Base-by-base conservation (phyloP, 2,113 vertebrate species). In the Mus pahari region DNA sequence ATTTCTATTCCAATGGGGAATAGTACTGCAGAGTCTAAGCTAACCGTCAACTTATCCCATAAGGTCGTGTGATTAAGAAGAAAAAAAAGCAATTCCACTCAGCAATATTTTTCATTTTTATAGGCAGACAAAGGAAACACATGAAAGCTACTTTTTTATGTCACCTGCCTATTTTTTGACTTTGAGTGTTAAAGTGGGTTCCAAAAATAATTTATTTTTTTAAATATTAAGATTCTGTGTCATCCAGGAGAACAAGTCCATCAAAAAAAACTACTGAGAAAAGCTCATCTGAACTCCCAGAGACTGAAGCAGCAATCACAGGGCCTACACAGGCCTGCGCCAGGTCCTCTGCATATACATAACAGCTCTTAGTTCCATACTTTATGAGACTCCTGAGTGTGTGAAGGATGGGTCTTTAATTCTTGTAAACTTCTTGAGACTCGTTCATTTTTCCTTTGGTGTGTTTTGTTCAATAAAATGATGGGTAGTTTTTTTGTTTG, bases 1-100 rank as follows among this genome's bases (percentile, higher is more conserved):
- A 64, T 89, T 91, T 86, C 55, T 89, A n/a, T 62, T 48, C 86
- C 39, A 78, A 83, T 22, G 33, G n/a, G 39, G 95, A 95, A 39
- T 3, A 79, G 36, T 53, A 13, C 53, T 86, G 48, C 48, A 45
- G 42, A 14, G 5, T 82, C 22, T 78, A 86, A 83, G 26, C 48
- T 39, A 1, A 64, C 64, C 79, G 86, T 58, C 14, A n/a, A 92
- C 82, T 91, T 92, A 71, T 74, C 62, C 60, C 66, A 31, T 62
- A 91, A 91, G 5, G 9, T 94, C 33, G 68, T 62, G 36, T 3
- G 86, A 81, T 91, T 89, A 71, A 94, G n/a, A 12, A 60, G 33
- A 84, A 50, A 74, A 26, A 48, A 45, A 22, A 8, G 8, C 24
- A 89, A 48, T 26, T 22, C 53, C 79, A 20, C 55, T 53, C 19